Evolutionary conservation across 2,888 invertebrate genomes (phyloP).

Genomic region (Scrobipalpa atriplicella): DNA sequence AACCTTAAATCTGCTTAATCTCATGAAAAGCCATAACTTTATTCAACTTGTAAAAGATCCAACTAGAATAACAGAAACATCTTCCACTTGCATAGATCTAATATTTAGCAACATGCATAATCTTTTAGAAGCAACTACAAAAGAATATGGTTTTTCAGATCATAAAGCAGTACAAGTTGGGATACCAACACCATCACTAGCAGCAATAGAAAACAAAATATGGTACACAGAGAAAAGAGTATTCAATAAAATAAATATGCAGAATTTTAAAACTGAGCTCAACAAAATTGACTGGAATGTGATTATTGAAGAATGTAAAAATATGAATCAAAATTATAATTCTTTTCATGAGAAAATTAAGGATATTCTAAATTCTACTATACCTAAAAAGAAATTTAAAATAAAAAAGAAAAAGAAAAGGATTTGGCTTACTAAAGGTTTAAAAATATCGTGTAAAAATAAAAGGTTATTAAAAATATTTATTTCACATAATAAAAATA

Average conservation of each 20-base stretch:
- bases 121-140: background rate
- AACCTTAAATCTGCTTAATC: background rate
- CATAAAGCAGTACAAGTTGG: background rate
- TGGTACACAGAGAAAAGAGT: background rate
- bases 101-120: background rate
- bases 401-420: slow-evolving; percentile 12
- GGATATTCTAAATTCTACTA: slow-evolving; percentile 26
- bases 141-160: background rate
- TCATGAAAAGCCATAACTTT: background rate
- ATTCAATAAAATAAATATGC: slow-evolving; percentile 24
- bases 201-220: background rate
- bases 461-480: slow-evolving; percentile 33
- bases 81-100: background rate
- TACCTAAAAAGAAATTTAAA: slow-evolving; percentile 30
- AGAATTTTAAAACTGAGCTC: slow-evolving; percentile 28
- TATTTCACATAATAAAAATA: slow-evolving; percentile 18
- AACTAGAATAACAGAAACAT: background rate
- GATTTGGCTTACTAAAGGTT: slow-evolving; percentile 22
- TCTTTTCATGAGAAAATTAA: slow-evolving; percentile 25
- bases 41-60: background rate
- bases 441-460: slow-evolving; percentile 33
- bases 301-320: slow-evolving; percentile 23
- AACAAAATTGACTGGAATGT: slow-evolving; percentile 20
- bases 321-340: slow-evolving; percentile 30
- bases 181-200: background rate